Base-by-base conservation (phyloP, 2,888 invertebrate species). In the Napeogenes sylphis region DNA sequence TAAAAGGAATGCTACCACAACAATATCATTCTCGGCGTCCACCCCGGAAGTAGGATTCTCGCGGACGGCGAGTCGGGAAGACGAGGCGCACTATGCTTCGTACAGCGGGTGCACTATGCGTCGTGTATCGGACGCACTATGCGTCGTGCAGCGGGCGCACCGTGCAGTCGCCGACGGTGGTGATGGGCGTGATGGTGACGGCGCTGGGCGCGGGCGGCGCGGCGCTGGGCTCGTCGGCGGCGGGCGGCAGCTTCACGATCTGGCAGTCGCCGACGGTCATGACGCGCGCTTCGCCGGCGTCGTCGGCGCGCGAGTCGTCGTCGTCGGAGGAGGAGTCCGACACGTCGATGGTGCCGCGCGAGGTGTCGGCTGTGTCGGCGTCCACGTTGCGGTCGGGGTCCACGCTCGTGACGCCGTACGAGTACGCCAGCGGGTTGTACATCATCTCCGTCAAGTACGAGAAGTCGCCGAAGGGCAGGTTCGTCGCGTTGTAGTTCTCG, bases 261-360 rank as follows among this genome's bases (percentile, higher is more conserved):
- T 91, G 91, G 68, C 91, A 90, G 77, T 91, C 91, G 4, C 91
- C 91, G 2, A 90, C 90, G n/a, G 89, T 91, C 87, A 91, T 86
- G 56, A 90, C 85, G 63, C 86, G 88, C 2, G 88, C 83, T n/a
- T 88, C 88, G 74, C 82, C 75, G 53, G 79, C 85, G 2, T 42
- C 42, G 80, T 83, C 0, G 84, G 73, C 0, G 85, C 83, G 74
- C 0, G 79, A 77, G 62, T 70, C 73, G 54, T 89, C 89, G 47
- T 88, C 89, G 58, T 87, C 87, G 0, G 85, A 79, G 0, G 85
- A 85, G 0, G 87, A 84, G 72, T 87, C 87, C 0, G 87, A 88
- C 0, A 90, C 85, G 78, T 90, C 90, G 67, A 90, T 90, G 69
- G 89, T 87, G 51, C 87, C 88, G 75, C 80, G 84, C 0, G 83